phyloP scores from a whole-genome alignment of 2,888 invertebrate genomes.

The Adelphocoris suturalis region DNA sequence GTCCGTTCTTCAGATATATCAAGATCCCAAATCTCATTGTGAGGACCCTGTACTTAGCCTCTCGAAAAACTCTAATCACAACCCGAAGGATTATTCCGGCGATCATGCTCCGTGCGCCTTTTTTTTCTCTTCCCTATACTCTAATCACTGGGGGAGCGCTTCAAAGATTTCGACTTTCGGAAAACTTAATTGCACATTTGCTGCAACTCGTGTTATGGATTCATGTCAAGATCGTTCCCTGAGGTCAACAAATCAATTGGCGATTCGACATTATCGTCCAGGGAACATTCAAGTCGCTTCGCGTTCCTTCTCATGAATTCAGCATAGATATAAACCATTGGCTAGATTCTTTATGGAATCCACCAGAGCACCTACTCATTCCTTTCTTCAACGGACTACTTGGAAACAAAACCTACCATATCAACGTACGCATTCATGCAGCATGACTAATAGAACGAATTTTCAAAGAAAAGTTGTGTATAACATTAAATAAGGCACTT shows the following conservation, averaged over 20 bases:
- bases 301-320: too few relatives aligned
- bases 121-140: background rate
- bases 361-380: too few relatives aligned
- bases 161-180: conserved; percentile 7
- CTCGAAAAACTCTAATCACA: conserved; percentile 24
- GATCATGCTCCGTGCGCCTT: conserved; percentile 39
- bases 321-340: too few relatives aligned
- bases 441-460: too few relatives aligned
- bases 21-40: conserved; percentile 41
- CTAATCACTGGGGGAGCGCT: conserved; percentile 17
- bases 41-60: conserved; percentile 42
- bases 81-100: conserved; percentile 11
- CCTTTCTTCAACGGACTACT: too few relatives aligned
- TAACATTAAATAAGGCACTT: too few relatives aligned
- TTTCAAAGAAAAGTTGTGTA: too few relatives aligned
- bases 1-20: conserved; percentile 18
- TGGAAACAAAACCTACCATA: too few relatives aligned
- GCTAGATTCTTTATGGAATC: too few relatives aligned
- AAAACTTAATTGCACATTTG: conserved; percentile 28
- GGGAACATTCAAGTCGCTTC: background rate
- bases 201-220: conserved; percentile 32
- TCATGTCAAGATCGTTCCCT: conserved; percentile 19
- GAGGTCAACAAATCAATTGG: background rate
- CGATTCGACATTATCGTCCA: background rate
- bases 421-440: too few relatives aligned